These are phyloP conservation scores for Elephas maximus DNA, from an alignment of 2,113 vertebrate genomes.

Conservation along the genomic window DNA sequence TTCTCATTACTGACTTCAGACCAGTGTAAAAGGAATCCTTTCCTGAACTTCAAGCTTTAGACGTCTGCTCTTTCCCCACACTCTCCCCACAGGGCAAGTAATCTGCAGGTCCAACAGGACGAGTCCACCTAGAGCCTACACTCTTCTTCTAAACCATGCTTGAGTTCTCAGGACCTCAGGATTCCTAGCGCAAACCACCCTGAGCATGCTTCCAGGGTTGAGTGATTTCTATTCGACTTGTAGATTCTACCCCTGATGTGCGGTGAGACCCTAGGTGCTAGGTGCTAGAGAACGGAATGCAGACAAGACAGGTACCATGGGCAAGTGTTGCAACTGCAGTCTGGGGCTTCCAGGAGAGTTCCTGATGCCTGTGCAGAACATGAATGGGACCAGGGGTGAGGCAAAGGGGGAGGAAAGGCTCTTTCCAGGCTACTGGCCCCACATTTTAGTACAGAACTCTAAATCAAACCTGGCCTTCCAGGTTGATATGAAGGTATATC, in stretches of 20 bases:
- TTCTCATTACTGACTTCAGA: not conserved
- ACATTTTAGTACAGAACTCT: not conserved
- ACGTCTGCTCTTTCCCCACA: no score
- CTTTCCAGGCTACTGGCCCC: not conserved
- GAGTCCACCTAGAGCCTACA: not conserved
- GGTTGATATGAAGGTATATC: not conserved
- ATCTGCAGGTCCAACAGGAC: not conserved
- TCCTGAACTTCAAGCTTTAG: not conserved
- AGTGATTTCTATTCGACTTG: not conserved
- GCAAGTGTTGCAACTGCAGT: not conserved
- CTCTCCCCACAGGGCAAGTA: not conserved
- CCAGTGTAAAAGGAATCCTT: not conserved
- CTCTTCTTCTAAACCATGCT: not conserved
- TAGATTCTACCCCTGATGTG: not conserved
- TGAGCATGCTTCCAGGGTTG: not conserved
- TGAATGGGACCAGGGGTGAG: no score
- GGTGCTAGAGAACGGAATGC: not conserved
- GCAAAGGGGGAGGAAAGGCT: rapidly evolving
- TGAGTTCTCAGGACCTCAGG: not conserved
- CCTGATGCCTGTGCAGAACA: no score
- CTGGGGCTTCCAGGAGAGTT: not conserved
- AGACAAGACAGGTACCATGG: not conserved
- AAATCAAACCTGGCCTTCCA: not conserved
- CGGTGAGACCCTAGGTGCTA: not conserved
- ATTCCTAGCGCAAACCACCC: not conserved